Evolutionary conservation across 2,113 vertebrate genomes (phyloP).

Genomic region (Paramisgurnus dabryanus): DNA sequence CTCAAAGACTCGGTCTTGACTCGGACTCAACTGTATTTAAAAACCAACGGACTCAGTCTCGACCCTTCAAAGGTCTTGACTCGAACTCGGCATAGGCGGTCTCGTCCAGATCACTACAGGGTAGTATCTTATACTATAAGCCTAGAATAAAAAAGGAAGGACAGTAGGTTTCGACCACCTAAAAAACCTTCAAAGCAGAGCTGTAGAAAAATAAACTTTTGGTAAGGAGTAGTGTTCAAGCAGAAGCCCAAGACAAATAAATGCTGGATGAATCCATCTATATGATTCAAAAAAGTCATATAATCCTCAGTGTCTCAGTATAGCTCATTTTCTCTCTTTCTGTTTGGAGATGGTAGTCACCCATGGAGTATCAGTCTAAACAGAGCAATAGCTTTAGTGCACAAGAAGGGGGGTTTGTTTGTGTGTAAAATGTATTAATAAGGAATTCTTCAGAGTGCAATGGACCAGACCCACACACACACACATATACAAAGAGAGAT

Average conservation of each 20-base stretch:
- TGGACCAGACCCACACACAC: background rate
- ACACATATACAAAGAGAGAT: background rate
- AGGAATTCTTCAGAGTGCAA: background rate
- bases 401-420: constrained; percentile 36
- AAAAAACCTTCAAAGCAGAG: background rate
- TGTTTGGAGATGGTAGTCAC: constrained; percentile 41
- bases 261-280: constrained; percentile 5
- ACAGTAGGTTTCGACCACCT: background rate
- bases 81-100: too few species aligned
- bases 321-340: constrained; percentile 24
- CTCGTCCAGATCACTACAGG: too few species aligned
- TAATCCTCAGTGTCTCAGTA: constrained; percentile 4
- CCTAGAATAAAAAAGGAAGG: background rate
- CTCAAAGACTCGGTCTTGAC: too few species aligned
- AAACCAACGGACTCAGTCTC: too few species aligned
- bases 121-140: background rate
- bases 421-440: constrained; percentile 1
- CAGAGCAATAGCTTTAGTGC: constrained; percentile 43
- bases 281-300: constrained; percentile 12
- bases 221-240: background rate
- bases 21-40: too few species aligned
- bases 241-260: constrained; percentile 1
- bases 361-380: constrained; percentile 46
- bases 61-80: too few species aligned
- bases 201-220: background rate